A percentile compares a stretch with the other conserved stretches of the same genome.
Conservation (phyloP, 2,888 invertebrate species). For the Drosophila anomalata region DNA sequence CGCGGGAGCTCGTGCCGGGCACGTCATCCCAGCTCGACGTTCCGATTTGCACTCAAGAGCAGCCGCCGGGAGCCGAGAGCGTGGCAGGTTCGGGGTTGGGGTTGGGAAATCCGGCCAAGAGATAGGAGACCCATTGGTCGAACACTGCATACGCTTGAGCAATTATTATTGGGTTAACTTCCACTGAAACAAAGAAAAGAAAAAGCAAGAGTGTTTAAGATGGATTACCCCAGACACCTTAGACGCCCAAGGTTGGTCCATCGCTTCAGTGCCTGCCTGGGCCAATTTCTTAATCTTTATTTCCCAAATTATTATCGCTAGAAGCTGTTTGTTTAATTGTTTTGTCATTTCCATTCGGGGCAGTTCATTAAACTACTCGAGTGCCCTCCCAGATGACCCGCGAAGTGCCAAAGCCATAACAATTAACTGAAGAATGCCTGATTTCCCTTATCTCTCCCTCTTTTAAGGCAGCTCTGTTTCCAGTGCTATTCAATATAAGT, state of each 20-base stretch:
- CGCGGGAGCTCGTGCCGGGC: conserved; percentile 42
- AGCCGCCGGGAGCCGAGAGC: conserved; percentile 8
- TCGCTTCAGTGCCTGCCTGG: too few species aligned
- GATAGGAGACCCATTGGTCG: conserved; percentile 12
- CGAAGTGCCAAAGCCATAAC: background rate
- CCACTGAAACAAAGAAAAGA: background rate
- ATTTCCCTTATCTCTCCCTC: background rate
- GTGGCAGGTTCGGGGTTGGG: conserved; percentile 19
- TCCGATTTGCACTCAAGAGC: conserved; percentile 66
- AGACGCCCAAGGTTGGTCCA: background rate
- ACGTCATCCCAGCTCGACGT: conserved; percentile 70
- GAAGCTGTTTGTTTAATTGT: too few species aligned
- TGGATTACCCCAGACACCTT: conserved; percentile 4
- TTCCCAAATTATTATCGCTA: too few species aligned
- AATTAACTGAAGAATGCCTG: too few species aligned
- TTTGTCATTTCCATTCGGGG: too few species aligned
- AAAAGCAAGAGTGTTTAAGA: conserved; percentile 1
- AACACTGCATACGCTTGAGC: conserved; percentile 27
- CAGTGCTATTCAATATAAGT: background rate
- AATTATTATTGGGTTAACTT: background rate
- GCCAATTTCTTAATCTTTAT: too few species aligned
- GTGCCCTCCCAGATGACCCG: too few species aligned
- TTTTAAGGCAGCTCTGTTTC: background rate
- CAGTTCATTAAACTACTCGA: too few species aligned
- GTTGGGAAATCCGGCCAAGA: conserved; percentile 15